Base-by-base conservation (phyloP, 1,140 invertebrate species). In the Bombus superbus region DNA sequence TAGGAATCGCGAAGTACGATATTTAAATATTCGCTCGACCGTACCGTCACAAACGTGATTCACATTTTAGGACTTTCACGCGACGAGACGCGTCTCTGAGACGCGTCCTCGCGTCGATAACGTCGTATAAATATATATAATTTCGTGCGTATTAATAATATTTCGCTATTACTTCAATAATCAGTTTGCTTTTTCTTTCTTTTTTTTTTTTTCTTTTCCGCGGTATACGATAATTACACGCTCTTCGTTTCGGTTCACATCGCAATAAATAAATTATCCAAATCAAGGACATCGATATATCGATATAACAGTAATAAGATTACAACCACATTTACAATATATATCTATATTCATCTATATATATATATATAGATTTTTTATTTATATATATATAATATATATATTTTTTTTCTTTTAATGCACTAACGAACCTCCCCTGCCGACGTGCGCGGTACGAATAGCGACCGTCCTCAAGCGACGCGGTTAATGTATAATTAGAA, bases 231-330 rank as follows among this genome's bases (percentile, higher is more conserved):
- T 91, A 92, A 92, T 93, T 92, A 91, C 92, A 93, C 92, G 90
- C 72, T 91, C 88, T 91, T 89, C 89, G 86, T 82, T 88, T 84
- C 79, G 87, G 87, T 86, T 91, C 83, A 38, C 78, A 81, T 90
- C 81, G 91, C 91, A 94, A 94, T 94, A 94, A 94, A 94, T 94
- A 94, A 94, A 92, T 94, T 93, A 94, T 92, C 90, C 91, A 92
- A 91, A 93, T 93, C 83, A 91, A 93, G 80, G 87, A 92, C 88
- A 91, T 91, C 88, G 86, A 91, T 89, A 91, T 91, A 84, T 84
- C 83, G 83, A 83, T 80, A 91, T 92, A 92, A 91, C 85, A 89
- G 86, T 92, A 92, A 92, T 90, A 90, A 92, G 85, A 86, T 90
- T 90, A 92, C 92, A 92, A 92, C 89, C 90, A 92, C 91, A 92